phyloP scores from a whole-genome alignment of 2,888 invertebrate species.

The Teleiodes luculella region DNA sequence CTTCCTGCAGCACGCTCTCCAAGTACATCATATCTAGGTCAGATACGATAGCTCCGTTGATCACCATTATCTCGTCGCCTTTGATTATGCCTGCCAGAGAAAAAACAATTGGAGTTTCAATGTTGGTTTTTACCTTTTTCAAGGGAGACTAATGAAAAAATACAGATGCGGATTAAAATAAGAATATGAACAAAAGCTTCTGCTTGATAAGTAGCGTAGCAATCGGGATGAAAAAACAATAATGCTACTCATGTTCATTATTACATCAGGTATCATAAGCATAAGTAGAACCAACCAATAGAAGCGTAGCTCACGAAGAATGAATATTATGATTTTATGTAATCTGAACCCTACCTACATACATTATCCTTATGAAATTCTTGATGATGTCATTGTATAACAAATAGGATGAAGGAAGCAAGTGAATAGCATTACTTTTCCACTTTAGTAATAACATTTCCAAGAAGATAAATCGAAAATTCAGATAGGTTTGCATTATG shows the following conservation, averaged over 20 bases:
- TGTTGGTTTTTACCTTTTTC: constrained; percentile 43
- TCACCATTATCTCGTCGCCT: constrained; percentile 99
- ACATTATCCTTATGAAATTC: neutral
- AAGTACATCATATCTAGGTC: constrained; percentile 99
- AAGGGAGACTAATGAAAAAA: constrained; percentile 19
- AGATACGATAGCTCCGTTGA: constrained; percentile 98
- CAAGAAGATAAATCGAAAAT: no score
- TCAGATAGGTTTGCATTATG: no score
- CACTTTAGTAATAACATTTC: no score
- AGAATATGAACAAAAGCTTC: constrained; percentile 5
- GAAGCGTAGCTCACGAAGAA: neutral
- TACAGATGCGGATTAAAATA: constrained; percentile 6
- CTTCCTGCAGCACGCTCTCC: constrained; percentile 97
- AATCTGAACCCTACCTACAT: neutral
- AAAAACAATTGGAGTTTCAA: constrained; percentile 44
- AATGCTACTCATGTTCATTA: neutral
- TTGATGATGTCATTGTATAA: constrained; percentile 1
- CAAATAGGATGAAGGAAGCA: neutral
- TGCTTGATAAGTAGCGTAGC: constrained; percentile 5
- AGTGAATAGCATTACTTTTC: neutral
- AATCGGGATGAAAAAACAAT: constrained; percentile 4
- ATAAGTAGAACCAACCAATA: neutral
- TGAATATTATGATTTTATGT: neutral
- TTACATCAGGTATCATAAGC: neutral
- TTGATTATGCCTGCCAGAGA: constrained; percentile 92